Conservation (phyloP, 1,140 invertebrate species). For the Radopholus similis region DNA sequence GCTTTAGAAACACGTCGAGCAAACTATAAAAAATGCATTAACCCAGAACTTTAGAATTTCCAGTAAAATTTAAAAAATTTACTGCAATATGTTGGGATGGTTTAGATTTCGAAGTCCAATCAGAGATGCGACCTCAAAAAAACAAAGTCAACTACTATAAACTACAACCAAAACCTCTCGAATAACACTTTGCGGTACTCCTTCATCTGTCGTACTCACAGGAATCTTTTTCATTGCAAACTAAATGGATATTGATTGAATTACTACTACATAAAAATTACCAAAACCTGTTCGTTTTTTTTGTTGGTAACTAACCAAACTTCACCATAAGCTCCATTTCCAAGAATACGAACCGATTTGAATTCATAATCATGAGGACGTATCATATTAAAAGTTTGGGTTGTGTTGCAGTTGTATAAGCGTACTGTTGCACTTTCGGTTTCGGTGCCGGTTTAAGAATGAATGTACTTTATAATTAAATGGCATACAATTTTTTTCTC, state of each 20-base stretch:
- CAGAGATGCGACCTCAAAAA: slow-evolving; percentile 25
- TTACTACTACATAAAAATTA: not conserved
- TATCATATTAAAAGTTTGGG: too few species aligned
- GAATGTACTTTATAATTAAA: too few species aligned
- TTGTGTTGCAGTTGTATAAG: too few species aligned
- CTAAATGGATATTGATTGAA: not conserved
- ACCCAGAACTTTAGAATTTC: not conserved
- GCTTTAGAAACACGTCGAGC: slow-evolving; percentile 32
- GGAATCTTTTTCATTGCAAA: slow-evolving; percentile 35
- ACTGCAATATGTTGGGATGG: slow-evolving; percentile 34
- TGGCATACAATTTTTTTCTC: too few species aligned
- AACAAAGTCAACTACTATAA: not conserved
- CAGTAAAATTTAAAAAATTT: slow-evolving; percentile 1
- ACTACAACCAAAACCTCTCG: slow-evolving; percentile 9
- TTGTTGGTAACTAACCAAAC: slow-evolving; percentile 24
- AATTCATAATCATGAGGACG: not conserved
- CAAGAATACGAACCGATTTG: slow-evolving; percentile 1
- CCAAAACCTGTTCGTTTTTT: not conserved
- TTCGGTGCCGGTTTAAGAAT: too few species aligned
- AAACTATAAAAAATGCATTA: slow-evolving; percentile 6
- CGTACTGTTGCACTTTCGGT: too few species aligned
- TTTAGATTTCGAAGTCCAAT: slow-evolving; percentile 27
- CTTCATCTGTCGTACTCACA: slow-evolving; percentile 34
- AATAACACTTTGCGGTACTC: slow-evolving; percentile 39
- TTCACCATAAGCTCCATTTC: slow-evolving; percentile 20